phyloP scores from a whole-genome alignment of 2,797 vertebrate species.

The Danio kyathit region DNA sequence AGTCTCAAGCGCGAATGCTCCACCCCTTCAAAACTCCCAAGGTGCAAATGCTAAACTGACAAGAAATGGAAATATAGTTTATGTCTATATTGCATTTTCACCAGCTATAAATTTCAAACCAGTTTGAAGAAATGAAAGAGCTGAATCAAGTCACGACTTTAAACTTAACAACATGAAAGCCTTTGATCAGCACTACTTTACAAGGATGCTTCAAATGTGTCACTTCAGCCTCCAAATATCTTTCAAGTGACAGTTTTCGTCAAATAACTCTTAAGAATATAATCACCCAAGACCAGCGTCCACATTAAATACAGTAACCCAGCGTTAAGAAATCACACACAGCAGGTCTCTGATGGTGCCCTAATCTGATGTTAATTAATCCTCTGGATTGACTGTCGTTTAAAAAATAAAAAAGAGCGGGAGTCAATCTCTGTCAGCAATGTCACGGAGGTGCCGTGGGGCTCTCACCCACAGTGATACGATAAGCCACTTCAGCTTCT shows the following conservation, averaged over 20 bases:
- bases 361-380: slow-evolving; percentile 65
- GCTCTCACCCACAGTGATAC: slow-evolving; percentile 50
- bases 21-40: not conserved
- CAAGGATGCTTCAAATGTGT: not conserved
- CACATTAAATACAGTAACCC: slow-evolving; percentile 14
- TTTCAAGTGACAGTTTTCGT: slow-evolving; percentile 29
- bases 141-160: not conserved
- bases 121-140: not conserved
- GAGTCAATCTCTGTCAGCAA: slow-evolving; percentile 58
- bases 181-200: not conserved
- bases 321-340: slow-evolving; percentile 13
- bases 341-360: slow-evolving; percentile 54
- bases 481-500: slow-evolving; percentile 59
- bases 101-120: not conserved
- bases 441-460: slow-evolving; percentile 35
- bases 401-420: slow-evolving; percentile 27
- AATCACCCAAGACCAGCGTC: slow-evolving; percentile 11
- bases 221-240: slow-evolving; percentile 26
- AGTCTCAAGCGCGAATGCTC: not conserved
- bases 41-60: not conserved
- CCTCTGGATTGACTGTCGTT: slow-evolving; percentile 45
- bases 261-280: slow-evolving; percentile 5
- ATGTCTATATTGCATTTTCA: not conserved
- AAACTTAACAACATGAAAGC: not conserved
- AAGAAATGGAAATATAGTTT: not conserved